Evolutionary conservation across 35 echinoderm and acorn worm genomes (phyloP).

Genomic region (Antedon bifida): DNA sequence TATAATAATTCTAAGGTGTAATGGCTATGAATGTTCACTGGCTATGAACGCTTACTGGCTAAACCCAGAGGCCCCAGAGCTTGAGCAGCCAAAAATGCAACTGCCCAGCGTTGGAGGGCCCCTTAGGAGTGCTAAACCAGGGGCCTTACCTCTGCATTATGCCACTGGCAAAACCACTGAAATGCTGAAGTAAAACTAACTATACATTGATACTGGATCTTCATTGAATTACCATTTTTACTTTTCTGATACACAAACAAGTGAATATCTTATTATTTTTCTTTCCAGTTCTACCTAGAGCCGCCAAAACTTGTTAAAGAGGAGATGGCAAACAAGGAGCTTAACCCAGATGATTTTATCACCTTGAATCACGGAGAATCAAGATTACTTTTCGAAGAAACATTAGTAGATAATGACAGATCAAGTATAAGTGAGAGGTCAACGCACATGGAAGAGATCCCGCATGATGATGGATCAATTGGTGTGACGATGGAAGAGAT

Average conservation of each 20-base stretch:
- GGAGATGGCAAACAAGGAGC: constrained; percentile 30
- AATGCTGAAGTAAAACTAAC: too few species aligned
- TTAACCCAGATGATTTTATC: constrained; percentile 60
- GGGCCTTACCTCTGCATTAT: too few species aligned
- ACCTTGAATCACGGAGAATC: constrained; percentile 76
- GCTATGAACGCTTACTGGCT: too few species aligned
- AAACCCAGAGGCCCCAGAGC: too few species aligned
- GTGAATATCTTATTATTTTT: neutral
- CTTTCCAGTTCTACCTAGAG: constrained; percentile 53
- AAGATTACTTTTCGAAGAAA: constrained; percentile 16
- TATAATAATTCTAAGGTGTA: too few species aligned
- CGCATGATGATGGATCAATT: neutral
- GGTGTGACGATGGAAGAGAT: too few species aligned
- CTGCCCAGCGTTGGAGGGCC: too few species aligned
- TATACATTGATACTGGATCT: too few species aligned
- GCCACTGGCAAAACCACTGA: too few species aligned
- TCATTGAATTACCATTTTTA: neutral
- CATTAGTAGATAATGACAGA: neutral
- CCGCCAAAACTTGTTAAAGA: constrained; percentile 58
- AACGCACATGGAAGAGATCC: neutral
- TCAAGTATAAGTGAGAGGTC: neutral
- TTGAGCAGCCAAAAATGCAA: too few species aligned
- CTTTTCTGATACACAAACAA: neutral
- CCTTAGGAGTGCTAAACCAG: too few species aligned
- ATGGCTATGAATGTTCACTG: too few species aligned